These are phyloP conservation scores for Drosophila falleni DNA, from an alignment of 2,888 invertebrate species.

Conservation along the genomic window DNA sequence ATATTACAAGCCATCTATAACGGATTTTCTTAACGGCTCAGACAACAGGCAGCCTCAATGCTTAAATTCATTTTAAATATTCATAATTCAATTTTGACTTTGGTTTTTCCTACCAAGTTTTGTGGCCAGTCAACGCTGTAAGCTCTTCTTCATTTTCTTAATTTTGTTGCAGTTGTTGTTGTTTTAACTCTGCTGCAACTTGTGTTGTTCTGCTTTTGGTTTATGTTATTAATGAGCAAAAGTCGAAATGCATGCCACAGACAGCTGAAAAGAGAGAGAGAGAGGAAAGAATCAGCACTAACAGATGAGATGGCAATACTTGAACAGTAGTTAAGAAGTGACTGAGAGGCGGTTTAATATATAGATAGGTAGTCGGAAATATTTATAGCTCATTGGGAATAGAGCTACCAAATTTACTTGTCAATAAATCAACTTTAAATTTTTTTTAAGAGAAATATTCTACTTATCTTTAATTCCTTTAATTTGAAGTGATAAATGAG, in stretches of 20 bases:
- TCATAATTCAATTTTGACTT: conserved; percentile 79
- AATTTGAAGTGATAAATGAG: no score
- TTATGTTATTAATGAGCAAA: conserved; percentile 76
- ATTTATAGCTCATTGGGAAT: neutral
- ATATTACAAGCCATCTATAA: conserved; percentile 29
- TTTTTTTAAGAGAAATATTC: no score
- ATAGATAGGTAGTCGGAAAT: conserved; percentile 10
- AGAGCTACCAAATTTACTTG: neutral
- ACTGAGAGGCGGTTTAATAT: conserved; percentile 31
- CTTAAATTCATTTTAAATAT: conserved; percentile 77
- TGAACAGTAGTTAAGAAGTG: conserved; percentile 22
- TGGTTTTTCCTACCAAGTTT: conserved; percentile 67
- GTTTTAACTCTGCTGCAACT: conserved; percentile 40
- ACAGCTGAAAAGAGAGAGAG: conserved; percentile 28
- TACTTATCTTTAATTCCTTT: no score
- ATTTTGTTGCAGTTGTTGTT: conserved; percentile 22
- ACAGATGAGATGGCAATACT: neutral
- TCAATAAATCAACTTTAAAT: neutral
- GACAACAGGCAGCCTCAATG: conserved; percentile 29
- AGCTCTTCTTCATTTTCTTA: conserved; percentile 26
- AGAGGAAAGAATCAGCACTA: conserved; percentile 1
- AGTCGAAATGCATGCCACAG: conserved; percentile 69
- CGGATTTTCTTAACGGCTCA: conserved; percentile 31
- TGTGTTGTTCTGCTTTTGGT: conserved; percentile 50
- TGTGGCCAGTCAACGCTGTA: conserved; percentile 66